phyloP scores from a whole-genome alignment of 2,888 invertebrate genomes.

The Criorhina ranunculi region DNA sequence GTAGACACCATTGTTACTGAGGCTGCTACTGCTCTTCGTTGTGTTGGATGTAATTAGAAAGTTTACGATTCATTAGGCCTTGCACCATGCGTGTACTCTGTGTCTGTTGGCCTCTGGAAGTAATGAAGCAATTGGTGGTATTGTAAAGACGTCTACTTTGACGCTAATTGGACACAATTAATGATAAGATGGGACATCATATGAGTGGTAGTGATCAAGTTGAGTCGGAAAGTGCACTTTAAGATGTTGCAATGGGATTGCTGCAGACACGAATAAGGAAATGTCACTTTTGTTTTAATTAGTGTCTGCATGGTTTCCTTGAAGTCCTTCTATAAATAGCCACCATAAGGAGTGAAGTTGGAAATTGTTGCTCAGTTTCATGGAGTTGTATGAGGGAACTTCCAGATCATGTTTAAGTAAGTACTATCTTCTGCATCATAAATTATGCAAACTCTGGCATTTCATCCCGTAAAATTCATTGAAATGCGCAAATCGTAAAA shows the following conservation, averaged over 20 bases:
- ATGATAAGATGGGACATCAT: not conserved
- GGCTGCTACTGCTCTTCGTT: not conserved
- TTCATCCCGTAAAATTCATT: not conserved
- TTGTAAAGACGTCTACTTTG: conserved; percentile 51
- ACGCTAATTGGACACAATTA: conserved; percentile 59
- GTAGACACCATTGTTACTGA: conserved; percentile 16
- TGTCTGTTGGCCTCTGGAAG: conserved; percentile 12
- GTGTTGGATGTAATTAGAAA: conserved; percentile 55
- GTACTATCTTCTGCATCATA: not conserved
- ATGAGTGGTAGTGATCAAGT: not conserved
- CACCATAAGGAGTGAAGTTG: not conserved
- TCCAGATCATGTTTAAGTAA: not conserved
- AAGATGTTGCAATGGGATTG: conserved; percentile 1
- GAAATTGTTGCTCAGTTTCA: not conserved
- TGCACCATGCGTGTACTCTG: not conserved
- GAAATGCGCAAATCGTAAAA: conserved; percentile 15
- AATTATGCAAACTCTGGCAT: not conserved
- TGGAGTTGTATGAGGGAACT: not conserved
- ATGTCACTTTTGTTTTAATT: conserved; percentile 35
- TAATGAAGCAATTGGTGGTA: conserved; percentile 54
- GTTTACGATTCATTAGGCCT: conserved; percentile 56
- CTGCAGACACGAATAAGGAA: conserved; percentile 1
- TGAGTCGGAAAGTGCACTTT: not conserved
- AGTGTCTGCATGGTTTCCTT: not conserved
- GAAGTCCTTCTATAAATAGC: not conserved